Conservation (phyloP, 2,797 vertebrate species). For the Acridotheres tristis region DNA sequence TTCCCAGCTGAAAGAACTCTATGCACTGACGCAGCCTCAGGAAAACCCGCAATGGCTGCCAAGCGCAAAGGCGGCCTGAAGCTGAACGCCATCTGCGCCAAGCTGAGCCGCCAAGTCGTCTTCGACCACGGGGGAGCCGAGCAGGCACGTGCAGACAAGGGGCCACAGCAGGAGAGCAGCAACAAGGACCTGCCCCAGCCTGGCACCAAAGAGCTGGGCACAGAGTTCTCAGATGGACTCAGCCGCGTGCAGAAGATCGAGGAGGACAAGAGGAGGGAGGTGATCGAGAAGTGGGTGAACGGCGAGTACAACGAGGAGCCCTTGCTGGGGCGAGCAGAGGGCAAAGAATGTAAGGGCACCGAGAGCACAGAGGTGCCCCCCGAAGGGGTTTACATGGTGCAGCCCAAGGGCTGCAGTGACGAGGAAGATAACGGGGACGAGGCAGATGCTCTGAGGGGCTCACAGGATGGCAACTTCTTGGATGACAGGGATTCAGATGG, state of each 20-base stretch:
- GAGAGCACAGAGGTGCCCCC: slow-evolving; percentile 85
- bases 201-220: slow-evolving; percentile 72
- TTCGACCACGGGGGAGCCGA: slow-evolving; percentile 88
- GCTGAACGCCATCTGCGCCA: slow-evolving; percentile 99
- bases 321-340: slow-evolving; percentile 72
- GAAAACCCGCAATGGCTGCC: slow-evolving; percentile 98
- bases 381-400: slow-evolving; percentile 97
- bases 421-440: slow-evolving; percentile 89
- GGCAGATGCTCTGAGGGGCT: slow-evolving; percentile 63
- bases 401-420: slow-evolving; percentile 96
- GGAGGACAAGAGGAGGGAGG: slow-evolving; percentile 95
- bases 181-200: slow-evolving; percentile 59
- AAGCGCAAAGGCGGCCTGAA: slow-evolving; percentile 99
- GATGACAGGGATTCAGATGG: slow-evolving; percentile 86
- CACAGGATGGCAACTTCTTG: slow-evolving; percentile 80
- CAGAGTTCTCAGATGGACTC: slow-evolving; percentile 81
- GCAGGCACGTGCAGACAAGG: slow-evolving; percentile 74
- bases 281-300: slow-evolving; percentile 99
- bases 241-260: slow-evolving; percentile 85
- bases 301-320: slow-evolving; percentile 93
- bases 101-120: slow-evolving; percentile 98
- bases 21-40: slow-evolving; percentile 96
- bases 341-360: slow-evolving; percentile 68
- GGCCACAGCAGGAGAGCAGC: slow-evolving; percentile 41
- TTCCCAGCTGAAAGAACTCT: slow-evolving; percentile 95